A percentile compares a stretch with the other conserved stretches of the same genome.
Conservation (phyloP, 1,140 invertebrate species). For the Calycopis cecrops region DNA sequence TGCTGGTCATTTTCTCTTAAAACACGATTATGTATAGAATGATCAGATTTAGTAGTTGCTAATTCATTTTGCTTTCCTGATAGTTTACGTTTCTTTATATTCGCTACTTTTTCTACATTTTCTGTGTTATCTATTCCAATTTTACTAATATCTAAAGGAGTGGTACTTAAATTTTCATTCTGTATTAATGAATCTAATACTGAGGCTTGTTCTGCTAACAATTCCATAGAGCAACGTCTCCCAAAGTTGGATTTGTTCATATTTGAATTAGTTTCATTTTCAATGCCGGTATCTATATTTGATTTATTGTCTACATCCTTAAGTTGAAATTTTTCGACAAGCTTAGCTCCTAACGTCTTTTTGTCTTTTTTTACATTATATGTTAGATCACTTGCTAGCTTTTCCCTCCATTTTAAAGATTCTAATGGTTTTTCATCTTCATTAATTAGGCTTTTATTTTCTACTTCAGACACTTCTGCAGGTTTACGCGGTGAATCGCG, state of each 20-base stretch:
- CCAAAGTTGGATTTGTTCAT: constrained; percentile 25
- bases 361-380: constrained; percentile 70
- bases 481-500: constrained; percentile 71
- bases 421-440: constrained; percentile 40
- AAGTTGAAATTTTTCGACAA: constrained; percentile 86
- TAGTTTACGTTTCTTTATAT: constrained; percentile 37
- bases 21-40: constrained; percentile 57
- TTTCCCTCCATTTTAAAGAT: constrained; percentile 75
- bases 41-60: constrained; percentile 68
- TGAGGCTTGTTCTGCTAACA: constrained; percentile 70
- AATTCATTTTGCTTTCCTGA: constrained; percentile 39
- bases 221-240: constrained; percentile 71
- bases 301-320: constrained; percentile 75
- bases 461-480: constrained; percentile 23
- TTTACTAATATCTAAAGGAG: constrained; percentile 66
- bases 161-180: constrained; percentile 71
- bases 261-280: constrained; percentile 4
- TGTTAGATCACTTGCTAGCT: constrained; percentile 75
- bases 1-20: constrained; percentile 24
- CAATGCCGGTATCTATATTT: background rate
- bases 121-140: constrained; percentile 43
- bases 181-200: constrained; percentile 72
- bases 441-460: constrained; percentile 18
- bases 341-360: constrained; percentile 81
- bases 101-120: constrained; percentile 19